phyloP scores from a whole-genome alignment of 2,888 invertebrate species.

The Beris morrisii region DNA sequence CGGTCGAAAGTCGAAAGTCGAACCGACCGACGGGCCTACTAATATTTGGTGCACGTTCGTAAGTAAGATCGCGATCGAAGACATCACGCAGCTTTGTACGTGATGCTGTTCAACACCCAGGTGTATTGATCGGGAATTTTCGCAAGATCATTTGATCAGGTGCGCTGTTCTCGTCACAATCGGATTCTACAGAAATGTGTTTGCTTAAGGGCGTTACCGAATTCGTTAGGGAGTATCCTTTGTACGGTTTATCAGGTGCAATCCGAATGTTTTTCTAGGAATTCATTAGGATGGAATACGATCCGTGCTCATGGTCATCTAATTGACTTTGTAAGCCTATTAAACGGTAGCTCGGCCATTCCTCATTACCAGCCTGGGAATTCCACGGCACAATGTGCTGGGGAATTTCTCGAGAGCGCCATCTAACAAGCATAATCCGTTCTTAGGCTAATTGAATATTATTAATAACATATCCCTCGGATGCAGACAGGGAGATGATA shows the following conservation, averaged over 20 bases:
- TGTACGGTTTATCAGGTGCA: too few species aligned
- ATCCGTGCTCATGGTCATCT: too few species aligned
- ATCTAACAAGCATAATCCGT: conserved; percentile 11
- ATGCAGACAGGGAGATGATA: conserved; percentile 11
- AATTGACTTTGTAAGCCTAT: too few species aligned
- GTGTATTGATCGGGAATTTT: conserved; percentile 1
- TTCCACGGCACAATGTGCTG: neutral
- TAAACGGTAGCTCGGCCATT: neutral
- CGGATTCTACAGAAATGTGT: neutral
- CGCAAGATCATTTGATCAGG: conserved; percentile 16
- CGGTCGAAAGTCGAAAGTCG: conserved; percentile 1
- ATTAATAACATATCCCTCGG: conserved; percentile 18
- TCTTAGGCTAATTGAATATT: conserved; percentile 17
- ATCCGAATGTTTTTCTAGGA: too few species aligned
- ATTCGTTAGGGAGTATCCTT: neutral
- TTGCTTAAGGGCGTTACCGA: conserved; percentile 24
- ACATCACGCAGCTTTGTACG: neutral
- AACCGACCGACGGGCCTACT: too few species aligned
- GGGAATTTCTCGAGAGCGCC: conserved; percentile 1
- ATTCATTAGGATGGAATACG: too few species aligned
- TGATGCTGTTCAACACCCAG: conserved; percentile 1
- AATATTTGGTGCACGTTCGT: neutral
- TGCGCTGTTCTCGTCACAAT: neutral
- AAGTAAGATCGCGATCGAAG: neutral
- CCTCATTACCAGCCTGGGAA: neutral